Conservation (phyloP, 2,797 vertebrate genomes). For the Clarias fuscus region DNA sequence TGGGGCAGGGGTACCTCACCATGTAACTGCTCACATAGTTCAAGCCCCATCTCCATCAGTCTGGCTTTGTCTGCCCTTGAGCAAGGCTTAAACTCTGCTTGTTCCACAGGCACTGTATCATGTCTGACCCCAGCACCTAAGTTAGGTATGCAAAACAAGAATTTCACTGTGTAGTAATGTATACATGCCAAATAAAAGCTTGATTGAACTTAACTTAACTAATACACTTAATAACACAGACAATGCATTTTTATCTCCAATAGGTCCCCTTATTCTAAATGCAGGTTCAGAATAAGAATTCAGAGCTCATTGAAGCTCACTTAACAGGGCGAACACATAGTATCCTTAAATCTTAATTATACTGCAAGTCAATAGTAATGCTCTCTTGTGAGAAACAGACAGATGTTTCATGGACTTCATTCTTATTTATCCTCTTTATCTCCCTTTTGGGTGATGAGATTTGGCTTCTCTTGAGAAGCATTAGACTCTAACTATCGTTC, state of each 20-base stretch:
- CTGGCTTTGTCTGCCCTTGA: no score
- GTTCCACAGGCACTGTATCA: no score
- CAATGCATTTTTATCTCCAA: conserved; percentile 57
- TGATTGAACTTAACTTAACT: no score
- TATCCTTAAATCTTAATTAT: conserved; percentile 81
- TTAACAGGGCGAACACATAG: conserved; percentile 77
- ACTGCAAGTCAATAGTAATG: conserved; percentile 72
- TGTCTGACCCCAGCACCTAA: no score
- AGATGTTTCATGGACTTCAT: conserved; percentile 67
- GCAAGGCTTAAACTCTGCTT: no score
- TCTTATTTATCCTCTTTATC: conserved; percentile 48
- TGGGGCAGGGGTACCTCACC: no score
- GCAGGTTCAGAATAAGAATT: conserved; percentile 69
- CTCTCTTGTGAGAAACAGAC: conserved; percentile 72
- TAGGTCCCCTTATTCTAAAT: conserved; percentile 59
- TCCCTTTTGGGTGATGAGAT: conserved; percentile 34
- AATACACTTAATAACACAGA: conserved; percentile 34
- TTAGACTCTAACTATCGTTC: conserved; percentile 11
- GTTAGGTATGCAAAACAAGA: no score
- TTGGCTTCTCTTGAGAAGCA: conserved; percentile 34
- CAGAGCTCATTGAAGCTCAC: conserved; percentile 72
- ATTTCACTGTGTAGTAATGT: no score
- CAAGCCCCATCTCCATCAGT: no score
- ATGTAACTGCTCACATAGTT: no score
- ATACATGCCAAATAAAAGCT: no score